Percentiles rank a stretch among this genome's conserved stretches.
phyloP scores from a whole-genome alignment of 1,140 invertebrate genomes.

The Drosophila micromelanica region DNA sequence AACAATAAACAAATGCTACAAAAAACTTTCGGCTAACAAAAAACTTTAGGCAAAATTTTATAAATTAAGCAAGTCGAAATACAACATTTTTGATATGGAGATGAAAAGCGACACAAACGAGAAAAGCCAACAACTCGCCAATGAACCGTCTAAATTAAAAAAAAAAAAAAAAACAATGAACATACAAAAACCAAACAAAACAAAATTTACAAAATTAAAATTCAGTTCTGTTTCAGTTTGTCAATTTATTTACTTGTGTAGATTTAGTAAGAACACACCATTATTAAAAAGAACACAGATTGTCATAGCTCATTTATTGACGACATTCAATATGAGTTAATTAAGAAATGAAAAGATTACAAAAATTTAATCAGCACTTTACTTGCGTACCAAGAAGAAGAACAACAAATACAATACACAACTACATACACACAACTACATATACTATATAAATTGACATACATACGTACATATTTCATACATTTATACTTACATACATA shows the following conservation, averaged over 20 bases:
- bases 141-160: constrained; percentile 28
- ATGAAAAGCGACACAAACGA: constrained; percentile 13
- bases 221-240: constrained; percentile 52
- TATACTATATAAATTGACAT: constrained; percentile 62
- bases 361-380: constrained; percentile 33
- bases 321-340: constrained; percentile 4
- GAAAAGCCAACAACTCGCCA: constrained; percentile 27
- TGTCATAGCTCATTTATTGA: constrained; percentile 22
- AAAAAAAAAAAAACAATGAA: neutral
- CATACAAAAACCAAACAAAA: neutral
- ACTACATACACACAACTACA: constrained; percentile 48
- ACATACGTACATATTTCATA: constrained; percentile 76
- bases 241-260: constrained; percentile 39
- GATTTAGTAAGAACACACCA: constrained; percentile 27
- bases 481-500: constrained; percentile 81
- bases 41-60: constrained; percentile 83
- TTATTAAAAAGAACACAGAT: constrained; percentile 17
- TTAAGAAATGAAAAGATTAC: constrained; percentile 3
- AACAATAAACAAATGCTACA: constrained; percentile 78
- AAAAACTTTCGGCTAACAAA: constrained; percentile 71
- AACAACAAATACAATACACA: constrained; percentile 62
- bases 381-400: constrained; percentile 62
- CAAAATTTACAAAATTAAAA: constrained; percentile 30
- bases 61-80: constrained; percentile 72
- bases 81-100: constrained; percentile 46